phyloP scores from a whole-genome alignment of 2,888 invertebrate genomes.

The Synanthedon tipuliformis region DNA sequence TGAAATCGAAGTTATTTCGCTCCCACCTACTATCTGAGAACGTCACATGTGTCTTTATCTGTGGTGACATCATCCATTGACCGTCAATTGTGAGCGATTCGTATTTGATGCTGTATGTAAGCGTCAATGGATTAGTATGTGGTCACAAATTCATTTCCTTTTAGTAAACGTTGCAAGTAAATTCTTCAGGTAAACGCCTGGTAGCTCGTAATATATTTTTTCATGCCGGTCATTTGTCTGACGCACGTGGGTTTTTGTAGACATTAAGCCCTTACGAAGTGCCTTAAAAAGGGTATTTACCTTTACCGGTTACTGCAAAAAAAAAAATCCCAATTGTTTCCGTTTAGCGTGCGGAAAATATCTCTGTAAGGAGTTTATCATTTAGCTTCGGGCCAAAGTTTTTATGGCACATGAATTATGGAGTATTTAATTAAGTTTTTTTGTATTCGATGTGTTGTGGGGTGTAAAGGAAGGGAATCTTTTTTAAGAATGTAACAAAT shows the following conservation, averaged over 20 bases:
- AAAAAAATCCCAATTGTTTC: constrained; percentile 14
- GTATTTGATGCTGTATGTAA: background rate
- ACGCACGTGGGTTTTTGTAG: constrained; percentile 46
- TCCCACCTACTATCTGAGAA: background rate
- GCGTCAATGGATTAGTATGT: background rate
- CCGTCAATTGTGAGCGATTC: constrained; percentile 1
- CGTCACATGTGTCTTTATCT: background rate
- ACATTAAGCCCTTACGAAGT: constrained; percentile 26
- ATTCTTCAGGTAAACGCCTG: constrained; percentile 16
- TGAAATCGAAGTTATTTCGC: constrained; percentile 32
- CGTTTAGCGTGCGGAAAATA: constrained; percentile 8
- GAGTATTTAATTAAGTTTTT: background rate
- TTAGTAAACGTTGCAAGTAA: background rate
- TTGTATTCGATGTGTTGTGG: too few species aligned
- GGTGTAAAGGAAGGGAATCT: too few species aligned
- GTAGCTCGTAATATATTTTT: constrained; percentile 40
- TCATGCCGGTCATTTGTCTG: constrained; percentile 46
- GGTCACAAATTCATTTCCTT: background rate
- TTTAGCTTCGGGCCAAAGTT: constrained; percentile 12
- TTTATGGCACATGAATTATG: constrained; percentile 2
- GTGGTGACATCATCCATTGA: background rate
- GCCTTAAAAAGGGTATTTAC: constrained; percentile 45
- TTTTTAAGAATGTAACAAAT: too few species aligned
- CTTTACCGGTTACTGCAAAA: constrained; percentile 3
- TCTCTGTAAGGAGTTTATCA: constrained; percentile 7